Evolutionary conservation across 2,797 vertebrate species (phyloP).

Genomic region (Parambassis ranga): DNA sequence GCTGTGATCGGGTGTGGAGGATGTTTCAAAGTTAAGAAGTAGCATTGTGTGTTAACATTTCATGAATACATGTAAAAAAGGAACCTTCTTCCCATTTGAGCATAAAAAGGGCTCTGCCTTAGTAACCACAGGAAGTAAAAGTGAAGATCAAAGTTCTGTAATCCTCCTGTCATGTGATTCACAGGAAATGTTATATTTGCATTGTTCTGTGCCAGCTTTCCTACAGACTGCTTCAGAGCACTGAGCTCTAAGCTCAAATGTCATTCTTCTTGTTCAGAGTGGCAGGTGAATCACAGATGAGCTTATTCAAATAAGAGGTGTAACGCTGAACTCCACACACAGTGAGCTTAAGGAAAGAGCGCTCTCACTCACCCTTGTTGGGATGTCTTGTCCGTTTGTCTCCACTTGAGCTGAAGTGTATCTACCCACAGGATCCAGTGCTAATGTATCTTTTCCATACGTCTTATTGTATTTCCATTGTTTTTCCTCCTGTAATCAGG

Average conservation of each 20-base stretch:
- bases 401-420: background rate
- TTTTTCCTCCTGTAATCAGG: background rate
- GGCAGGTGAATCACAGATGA: background rate
- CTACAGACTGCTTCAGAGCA: background rate
- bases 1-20: background rate
- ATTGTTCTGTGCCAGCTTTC: background rate
- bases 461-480: background rate
- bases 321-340: background rate
- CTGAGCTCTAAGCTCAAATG: no score
- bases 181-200: conserved; percentile 8
- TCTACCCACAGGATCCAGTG: conserved; percentile 3
- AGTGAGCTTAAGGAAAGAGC: background rate
- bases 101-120: background rate
- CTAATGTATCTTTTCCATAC: background rate
- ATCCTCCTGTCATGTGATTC: conserved; percentile 27
- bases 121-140: conserved; percentile 52
- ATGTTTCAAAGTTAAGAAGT: no score
- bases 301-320: background rate
- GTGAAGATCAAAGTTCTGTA: conserved; percentile 32
- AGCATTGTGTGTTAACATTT: no score
- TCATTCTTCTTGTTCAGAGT: no score
- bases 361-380: conserved; percentile 34
- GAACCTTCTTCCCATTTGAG: background rate
- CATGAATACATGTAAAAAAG: background rate
- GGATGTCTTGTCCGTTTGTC: conserved; percentile 32